phyloP scores from a whole-genome alignment of 2,113 vertebrate genomes.

The Gallinago paraguaiae region DNA sequence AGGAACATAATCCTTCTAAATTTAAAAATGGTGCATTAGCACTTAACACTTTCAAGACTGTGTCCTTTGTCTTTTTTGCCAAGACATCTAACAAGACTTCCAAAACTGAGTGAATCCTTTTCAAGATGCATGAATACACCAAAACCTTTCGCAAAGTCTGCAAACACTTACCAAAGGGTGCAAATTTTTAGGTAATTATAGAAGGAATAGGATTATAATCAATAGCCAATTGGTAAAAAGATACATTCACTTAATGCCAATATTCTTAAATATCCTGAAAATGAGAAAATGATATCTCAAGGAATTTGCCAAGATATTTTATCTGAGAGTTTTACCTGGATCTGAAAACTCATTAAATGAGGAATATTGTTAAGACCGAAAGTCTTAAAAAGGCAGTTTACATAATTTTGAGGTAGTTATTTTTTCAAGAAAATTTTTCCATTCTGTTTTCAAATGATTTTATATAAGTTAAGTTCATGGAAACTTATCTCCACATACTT shows the following conservation, averaged over 20 bases:
- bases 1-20: not conserved
- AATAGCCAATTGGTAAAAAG: not conserved
- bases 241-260: not conserved
- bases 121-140: not conserved
- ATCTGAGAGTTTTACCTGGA: not conserved
- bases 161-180: not conserved
- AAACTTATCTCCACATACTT: accelerated
- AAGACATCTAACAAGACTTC: not conserved
- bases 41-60: not conserved
- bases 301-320: not conserved
- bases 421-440: not conserved
- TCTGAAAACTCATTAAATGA: not conserved
- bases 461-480: not conserved
- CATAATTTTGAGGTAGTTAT: not conserved
- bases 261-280: not conserved
- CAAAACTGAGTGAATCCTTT: not conserved
- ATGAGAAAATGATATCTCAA: not conserved
- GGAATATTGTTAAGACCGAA: not conserved
- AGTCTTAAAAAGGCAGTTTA: not conserved
- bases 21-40: not conserved
- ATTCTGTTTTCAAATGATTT: not conserved
- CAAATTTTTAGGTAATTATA: not conserved
- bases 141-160: not conserved
- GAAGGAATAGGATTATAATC: not conserved
- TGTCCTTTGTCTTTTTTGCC: not conserved